phyloP scores from a whole-genome alignment of 2,888 invertebrate species.

The Epicampocera succincta region DNA sequence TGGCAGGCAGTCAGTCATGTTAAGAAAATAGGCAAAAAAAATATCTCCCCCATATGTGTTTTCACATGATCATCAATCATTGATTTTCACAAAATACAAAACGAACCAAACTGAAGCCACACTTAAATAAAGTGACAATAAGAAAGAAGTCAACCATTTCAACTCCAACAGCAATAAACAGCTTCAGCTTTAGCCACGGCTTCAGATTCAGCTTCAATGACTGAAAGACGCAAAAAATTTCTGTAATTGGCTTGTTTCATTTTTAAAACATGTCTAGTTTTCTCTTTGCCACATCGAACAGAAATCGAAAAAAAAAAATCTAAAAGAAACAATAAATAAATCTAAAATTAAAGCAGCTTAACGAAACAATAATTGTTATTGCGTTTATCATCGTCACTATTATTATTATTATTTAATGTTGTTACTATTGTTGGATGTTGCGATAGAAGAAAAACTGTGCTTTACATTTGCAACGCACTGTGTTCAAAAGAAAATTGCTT shows the following conservation, averaged over 20 bases:
- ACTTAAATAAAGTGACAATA: conserved; percentile 37
- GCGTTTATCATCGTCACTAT: conserved; percentile 47
- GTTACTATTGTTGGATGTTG: conserved; percentile 10
- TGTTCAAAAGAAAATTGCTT: conserved; percentile 55
- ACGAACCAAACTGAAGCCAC: conserved; percentile 28
- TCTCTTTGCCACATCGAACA: conserved; percentile 62
- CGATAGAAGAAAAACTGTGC: conserved; percentile 38
- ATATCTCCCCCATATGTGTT: conserved; percentile 68
- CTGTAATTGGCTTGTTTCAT: conserved; percentile 66
- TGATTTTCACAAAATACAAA: conserved; percentile 66
- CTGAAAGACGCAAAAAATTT: conserved; percentile 34
- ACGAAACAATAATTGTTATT: conserved; percentile 58
- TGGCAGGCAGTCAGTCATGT: conserved; percentile 3
- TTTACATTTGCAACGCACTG: conserved; percentile 34
- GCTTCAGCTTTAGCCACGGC: conserved; percentile 8
- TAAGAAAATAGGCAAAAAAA: conserved; percentile 11
- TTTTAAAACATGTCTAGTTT: conserved; percentile 66
- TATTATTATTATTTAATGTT: conserved; percentile 54
- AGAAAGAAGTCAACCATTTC: conserved; percentile 38
- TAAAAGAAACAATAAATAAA: conserved; percentile 1
- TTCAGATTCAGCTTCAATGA: background rate
- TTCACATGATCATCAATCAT: conserved; percentile 68
- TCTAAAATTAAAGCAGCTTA: conserved; percentile 12
- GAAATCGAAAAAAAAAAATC: conserved; percentile 7
- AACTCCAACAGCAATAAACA: conserved; percentile 38